phyloP scores from a whole-genome alignment of 2,888 invertebrate genomes.

The Rutpela maculata region DNA sequence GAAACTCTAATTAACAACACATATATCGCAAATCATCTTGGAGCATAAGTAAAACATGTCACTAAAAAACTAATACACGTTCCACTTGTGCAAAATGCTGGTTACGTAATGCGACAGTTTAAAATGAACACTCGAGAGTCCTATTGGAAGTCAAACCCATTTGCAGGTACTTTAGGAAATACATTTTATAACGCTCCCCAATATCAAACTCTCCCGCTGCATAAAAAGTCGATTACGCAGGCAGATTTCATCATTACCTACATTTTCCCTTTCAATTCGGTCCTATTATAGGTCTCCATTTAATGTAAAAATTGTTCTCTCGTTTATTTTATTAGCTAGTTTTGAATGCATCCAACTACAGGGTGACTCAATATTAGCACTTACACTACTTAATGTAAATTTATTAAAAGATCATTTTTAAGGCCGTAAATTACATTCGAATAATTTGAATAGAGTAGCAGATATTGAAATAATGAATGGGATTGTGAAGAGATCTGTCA shows the following conservation, averaged over 20 bases:
- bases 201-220: conserved; percentile 19
- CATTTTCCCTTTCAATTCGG: conserved; percentile 29
- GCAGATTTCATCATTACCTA: conserved; percentile 41
- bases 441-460: too few relatives aligned
- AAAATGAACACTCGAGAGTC: not conserved
- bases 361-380: not conserved
- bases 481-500: too few relatives aligned
- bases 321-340: conserved; percentile 10
- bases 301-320: conserved; percentile 31
- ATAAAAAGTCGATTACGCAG: conserved; percentile 41
- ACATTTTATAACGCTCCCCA: conserved; percentile 37
- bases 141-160: conserved; percentile 31
- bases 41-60: too few relatives aligned
- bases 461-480: too few relatives aligned
- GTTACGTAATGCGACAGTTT: conserved; percentile 3
- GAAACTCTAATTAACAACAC: too few relatives aligned
- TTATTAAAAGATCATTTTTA: not conserved
- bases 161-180: conserved; percentile 38
- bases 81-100: not conserved
- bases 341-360: not conserved
- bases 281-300: conserved; percentile 22
- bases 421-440: too few relatives aligned
- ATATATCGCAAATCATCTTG: too few relatives aligned
- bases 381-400: not conserved
- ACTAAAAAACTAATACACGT: not conserved